Evolutionary conservation across 2,113 vertebrate species (phyloP).

Genomic region (Rissa tridactyla): DNA sequence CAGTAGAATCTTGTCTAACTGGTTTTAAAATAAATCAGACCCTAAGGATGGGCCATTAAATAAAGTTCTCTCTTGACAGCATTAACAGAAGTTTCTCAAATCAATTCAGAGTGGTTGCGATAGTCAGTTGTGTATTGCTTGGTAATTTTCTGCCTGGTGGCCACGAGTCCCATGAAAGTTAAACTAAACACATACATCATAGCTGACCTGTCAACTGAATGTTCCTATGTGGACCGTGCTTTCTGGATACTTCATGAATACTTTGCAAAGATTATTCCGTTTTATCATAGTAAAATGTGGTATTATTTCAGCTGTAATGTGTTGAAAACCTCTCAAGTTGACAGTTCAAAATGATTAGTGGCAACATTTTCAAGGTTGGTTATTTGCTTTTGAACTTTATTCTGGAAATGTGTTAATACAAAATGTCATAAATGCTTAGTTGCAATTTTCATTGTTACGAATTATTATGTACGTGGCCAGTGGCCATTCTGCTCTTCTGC

Average conservation of each 20-base stretch:
- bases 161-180: background rate
- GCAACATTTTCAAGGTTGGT: background rate
- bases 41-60: background rate
- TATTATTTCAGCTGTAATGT: background rate
- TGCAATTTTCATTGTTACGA: background rate
- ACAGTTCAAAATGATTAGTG: background rate
- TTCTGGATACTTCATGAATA: background rate
- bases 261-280: background rate
- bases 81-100: background rate
- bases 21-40: background rate
- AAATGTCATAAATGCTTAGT: background rate
- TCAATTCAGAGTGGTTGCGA: rapidly evolving
- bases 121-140: background rate
- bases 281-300: background rate
- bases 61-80: background rate
- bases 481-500: background rate
- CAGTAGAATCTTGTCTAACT: background rate
- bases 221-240: rapidly evolving
- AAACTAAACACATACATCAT: rapidly evolving
- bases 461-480: background rate
- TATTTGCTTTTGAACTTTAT: background rate
- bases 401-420: background rate
- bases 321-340: background rate
- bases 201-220: background rate
- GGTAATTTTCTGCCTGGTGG: background rate